Evolutionary conservation across 2,888 invertebrate genomes (phyloP).

Genomic region (Ornithoptera alexandrae): DNA sequence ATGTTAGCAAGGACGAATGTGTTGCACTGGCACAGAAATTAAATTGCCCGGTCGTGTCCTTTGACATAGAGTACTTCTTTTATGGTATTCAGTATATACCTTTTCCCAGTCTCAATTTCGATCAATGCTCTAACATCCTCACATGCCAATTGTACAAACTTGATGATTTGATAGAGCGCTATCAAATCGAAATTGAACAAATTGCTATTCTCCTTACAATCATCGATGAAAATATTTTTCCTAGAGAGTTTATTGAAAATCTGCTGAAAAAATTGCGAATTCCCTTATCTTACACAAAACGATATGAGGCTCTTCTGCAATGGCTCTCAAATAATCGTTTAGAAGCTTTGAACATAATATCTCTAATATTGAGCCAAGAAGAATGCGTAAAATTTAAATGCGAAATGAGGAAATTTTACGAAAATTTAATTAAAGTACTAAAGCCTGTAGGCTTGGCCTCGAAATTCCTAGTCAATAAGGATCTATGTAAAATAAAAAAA

Average conservation of each 20-base stretch:
- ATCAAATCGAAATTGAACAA: constrained; percentile 38
- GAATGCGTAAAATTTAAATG: not conserved
- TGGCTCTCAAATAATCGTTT: not conserved
- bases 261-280: constrained; percentile 31
- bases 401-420: constrained; percentile 1
- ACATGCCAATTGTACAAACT: constrained; percentile 37
- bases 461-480: constrained; percentile 13
- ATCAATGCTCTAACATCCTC: constrained; percentile 29
- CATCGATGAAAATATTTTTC: constrained; percentile 38
- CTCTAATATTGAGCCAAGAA: not conserved
- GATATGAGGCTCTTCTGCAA: not conserved
- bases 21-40: constrained; percentile 42
- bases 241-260: constrained; percentile 32
- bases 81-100: constrained; percentile 40
- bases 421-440: not conserved
- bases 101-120: constrained; percentile 30
- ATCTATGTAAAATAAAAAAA: not conserved
- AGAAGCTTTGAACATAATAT: constrained; percentile 3
- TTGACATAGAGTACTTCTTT: constrained; percentile 44
- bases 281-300: not conserved
- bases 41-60: constrained; percentile 42
- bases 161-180: constrained; percentile 36
- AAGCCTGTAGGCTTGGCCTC: not conserved
- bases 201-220: constrained; percentile 41
- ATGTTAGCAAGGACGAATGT: constrained; percentile 42